phyloP scores from a whole-genome alignment of 1,140 invertebrate genomes.

The Cepaea nemoralis region DNA sequence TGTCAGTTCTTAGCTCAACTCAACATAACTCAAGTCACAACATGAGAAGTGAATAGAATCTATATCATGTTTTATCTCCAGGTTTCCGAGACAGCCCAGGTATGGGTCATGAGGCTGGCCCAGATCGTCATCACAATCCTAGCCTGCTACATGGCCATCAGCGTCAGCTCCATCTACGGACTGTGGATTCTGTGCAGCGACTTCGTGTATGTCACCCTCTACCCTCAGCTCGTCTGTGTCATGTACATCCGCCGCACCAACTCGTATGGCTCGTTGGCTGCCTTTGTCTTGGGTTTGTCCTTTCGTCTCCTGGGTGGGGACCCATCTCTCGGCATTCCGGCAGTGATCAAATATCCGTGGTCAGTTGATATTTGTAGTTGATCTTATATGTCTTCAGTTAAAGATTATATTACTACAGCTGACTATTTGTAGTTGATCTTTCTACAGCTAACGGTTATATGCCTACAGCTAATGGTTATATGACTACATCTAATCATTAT shows the following conservation, averaged over 20 bases:
- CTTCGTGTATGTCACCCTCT: conserved; percentile 95
- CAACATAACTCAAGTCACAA: too few species aligned
- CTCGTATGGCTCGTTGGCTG: conserved; percentile 91
- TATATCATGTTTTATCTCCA: conserved; percentile 43
- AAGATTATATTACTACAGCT: too few species aligned
- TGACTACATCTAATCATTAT: too few species aligned
- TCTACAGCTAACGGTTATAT: too few species aligned
- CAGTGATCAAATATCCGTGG: conserved; percentile 65
- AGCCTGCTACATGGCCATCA: conserved; percentile 92
- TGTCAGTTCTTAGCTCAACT: too few species aligned
- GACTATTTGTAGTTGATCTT: too few species aligned
- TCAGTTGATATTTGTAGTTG: not conserved
- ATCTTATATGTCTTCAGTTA: too few species aligned
- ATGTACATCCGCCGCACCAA: conserved; percentile 82
- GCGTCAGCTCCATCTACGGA: conserved; percentile 94
- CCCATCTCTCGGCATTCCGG: conserved; percentile 82
- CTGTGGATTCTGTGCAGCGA: conserved; percentile 96
- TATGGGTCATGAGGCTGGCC: conserved; percentile 94
- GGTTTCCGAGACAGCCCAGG: conserved; percentile 80
- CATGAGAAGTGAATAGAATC: too few species aligned
- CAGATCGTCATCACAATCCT: conserved; percentile 90
- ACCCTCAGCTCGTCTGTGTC: conserved; percentile 96
- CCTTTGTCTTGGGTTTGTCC: conserved; percentile 87
- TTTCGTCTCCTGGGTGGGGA: conserved; percentile 91
- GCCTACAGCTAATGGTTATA: too few species aligned